phyloP scores from a whole-genome alignment of 1,140 invertebrate genomes.

The Olivierus martensii region DNA sequence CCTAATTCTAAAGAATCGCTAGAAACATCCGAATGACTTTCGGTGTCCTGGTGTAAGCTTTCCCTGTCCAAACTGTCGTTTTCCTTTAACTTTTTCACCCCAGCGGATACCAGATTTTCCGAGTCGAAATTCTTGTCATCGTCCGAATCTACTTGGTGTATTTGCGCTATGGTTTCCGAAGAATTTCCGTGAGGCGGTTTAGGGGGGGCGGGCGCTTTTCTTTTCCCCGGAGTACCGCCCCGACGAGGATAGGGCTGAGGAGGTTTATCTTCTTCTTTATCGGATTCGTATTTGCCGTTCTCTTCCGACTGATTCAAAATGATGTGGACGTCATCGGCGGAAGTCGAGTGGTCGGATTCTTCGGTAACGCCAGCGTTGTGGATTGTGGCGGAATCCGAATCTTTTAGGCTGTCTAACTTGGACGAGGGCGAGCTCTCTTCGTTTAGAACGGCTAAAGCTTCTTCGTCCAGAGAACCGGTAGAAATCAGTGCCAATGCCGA shows the following conservation, averaged over 20 bases:
- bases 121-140: too few species aligned
- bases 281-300: background rate
- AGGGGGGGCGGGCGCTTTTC: conserved; percentile 11
- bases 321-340: background rate
- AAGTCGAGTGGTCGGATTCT: background rate
- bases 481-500: conserved; percentile 27
- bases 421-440: background rate
- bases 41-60: background rate
- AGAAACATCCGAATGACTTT: background rate
- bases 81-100: too few species aligned
- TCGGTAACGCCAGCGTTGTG: conserved; percentile 16
- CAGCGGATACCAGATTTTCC: too few species aligned
- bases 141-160: too few species aligned
- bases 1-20: background rate
- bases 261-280: conserved; percentile 18
- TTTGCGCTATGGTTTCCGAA: too few species aligned
- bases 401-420: background rate
- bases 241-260: conserved; percentile 10
- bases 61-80: background rate
- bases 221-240: conserved; percentile 4
- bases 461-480: conserved; percentile 47
- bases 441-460: background rate
- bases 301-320: background rate
- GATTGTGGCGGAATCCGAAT: conserved; percentile 30
- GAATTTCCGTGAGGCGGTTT: background rate